Evolutionary conservation across 2,797 vertebrate genomes (phyloP).

Genomic region (Melanogrammus aeglefinus): DNA sequence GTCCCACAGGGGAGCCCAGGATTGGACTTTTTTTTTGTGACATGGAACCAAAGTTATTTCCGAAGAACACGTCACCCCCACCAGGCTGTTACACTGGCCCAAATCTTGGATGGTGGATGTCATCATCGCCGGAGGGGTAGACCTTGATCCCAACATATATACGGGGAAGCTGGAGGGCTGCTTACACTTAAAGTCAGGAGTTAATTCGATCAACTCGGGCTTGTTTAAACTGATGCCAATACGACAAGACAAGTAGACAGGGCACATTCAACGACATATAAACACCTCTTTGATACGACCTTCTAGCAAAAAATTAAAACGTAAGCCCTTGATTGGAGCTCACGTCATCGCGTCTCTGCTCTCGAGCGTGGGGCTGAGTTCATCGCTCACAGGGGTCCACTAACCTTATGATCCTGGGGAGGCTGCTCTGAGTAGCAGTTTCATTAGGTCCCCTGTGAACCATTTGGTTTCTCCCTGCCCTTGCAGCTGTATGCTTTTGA

Average conservation of each 20-base stretch:
- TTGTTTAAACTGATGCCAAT: not conserved
- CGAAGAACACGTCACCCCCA: slow-evolving; percentile 18
- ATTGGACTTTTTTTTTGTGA: slow-evolving; percentile 36
- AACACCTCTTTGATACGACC: not conserved
- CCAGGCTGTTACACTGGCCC: slow-evolving; percentile 36
- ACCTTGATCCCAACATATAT: not conserved
- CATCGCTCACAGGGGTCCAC: slow-evolving; percentile 27
- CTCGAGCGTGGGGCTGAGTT: slow-evolving; percentile 28
- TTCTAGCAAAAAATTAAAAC: not conserved
- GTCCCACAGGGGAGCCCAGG: not conserved
- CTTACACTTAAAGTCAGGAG: not conserved
- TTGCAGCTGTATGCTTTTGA: slow-evolving; percentile 50
- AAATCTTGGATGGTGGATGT: slow-evolving; percentile 21
- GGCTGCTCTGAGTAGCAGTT: slow-evolving; percentile 21
- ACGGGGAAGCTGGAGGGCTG: not conserved
- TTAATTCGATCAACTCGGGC: not conserved
- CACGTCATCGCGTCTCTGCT: slow-evolving; percentile 10
- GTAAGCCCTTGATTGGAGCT: slow-evolving; percentile 12
- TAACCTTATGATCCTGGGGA: slow-evolving; percentile 1
- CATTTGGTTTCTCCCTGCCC: slow-evolving; percentile 39
- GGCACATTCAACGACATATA: not conserved
- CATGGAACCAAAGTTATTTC: slow-evolving; percentile 42
- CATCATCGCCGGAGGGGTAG: slow-evolving; percentile 19
- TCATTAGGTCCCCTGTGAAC: slow-evolving; percentile 33
- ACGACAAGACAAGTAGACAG: not conserved